Evolutionary conservation across 2,888 invertebrate species (phyloP).

Genomic region (Oxycera nigricornis): DNA sequence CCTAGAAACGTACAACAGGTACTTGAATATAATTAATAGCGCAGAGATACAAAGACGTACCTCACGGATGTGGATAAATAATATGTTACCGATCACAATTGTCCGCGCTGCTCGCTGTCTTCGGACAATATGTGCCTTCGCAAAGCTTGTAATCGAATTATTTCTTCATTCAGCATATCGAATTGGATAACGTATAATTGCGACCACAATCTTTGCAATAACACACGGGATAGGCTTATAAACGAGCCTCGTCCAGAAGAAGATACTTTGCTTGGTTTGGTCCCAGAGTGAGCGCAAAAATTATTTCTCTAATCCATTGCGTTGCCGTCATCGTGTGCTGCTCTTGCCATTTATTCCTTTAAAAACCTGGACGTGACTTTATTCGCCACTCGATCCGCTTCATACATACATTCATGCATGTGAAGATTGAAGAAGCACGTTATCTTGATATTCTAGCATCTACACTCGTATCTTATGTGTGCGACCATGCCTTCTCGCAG

Average conservation of each 20-base stretch:
- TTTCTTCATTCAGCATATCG: constrained; percentile 47
- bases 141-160: constrained; percentile 45
- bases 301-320: constrained; percentile 31
- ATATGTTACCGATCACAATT: constrained; percentile 45
- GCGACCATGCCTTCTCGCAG: neutral
- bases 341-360: constrained; percentile 22
- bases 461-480: constrained; percentile 1
- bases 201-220: constrained; percentile 12
- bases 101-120: constrained; percentile 34
- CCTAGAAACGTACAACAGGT: constrained; percentile 36
- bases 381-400: constrained; percentile 8
- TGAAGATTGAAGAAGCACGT: constrained; percentile 17
- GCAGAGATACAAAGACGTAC: constrained; percentile 24
- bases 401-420: neutral
- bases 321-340: constrained; percentile 15
- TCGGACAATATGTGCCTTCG: constrained; percentile 10
- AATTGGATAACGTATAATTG: constrained; percentile 46
- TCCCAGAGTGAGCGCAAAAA: constrained; percentile 12
- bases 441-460: constrained; percentile 28
- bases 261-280: neutral
- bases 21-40: constrained; percentile 38
- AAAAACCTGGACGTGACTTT: constrained; percentile 37
- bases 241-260: neutral
- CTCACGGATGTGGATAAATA: constrained; percentile 46
- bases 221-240: neutral